Conservation (phyloP, 1,140 invertebrate species). For the Pseudomyrmex pallidus region DNA sequence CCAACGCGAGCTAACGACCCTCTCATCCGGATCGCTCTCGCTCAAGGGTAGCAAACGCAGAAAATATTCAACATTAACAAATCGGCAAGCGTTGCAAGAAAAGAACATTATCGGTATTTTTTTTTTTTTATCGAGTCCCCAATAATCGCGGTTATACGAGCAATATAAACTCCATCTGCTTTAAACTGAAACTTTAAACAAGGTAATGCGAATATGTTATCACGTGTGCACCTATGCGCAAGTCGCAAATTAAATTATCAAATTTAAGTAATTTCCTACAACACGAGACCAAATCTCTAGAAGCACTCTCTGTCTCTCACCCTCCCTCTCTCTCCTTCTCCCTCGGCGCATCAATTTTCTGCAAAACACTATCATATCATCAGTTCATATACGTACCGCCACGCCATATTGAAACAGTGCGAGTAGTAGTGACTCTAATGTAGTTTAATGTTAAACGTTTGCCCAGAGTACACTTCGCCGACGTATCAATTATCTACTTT, state of each 20-base stretch:
- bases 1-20: slow-evolving; percentile 62
- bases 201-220: background rate
- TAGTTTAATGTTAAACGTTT: slow-evolving; percentile 50
- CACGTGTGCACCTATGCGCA: background rate
- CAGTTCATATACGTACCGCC: background rate
- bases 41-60: slow-evolving; percentile 48
- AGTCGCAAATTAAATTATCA: background rate
- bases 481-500: slow-evolving; percentile 57
- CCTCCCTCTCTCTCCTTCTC: no score
- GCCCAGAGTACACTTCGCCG: slow-evolving; percentile 23
- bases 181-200: background rate
- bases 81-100: slow-evolving; percentile 21
- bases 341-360: background rate
- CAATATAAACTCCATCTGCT: background rate
- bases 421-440: slow-evolving; percentile 34
- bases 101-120: slow-evolving; percentile 4
- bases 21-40: slow-evolving; percentile 58
- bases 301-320: background rate
- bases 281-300: background rate
- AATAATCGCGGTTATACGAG: background rate
- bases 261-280: background rate
- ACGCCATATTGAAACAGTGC: background rate
- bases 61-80: slow-evolving; percentile 58
- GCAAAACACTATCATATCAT: background rate
- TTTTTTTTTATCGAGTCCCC: background rate